Evolutionary conservation across 2,113 vertebrate genomes (phyloP).

Genomic region (Pan paniscus): DNA sequence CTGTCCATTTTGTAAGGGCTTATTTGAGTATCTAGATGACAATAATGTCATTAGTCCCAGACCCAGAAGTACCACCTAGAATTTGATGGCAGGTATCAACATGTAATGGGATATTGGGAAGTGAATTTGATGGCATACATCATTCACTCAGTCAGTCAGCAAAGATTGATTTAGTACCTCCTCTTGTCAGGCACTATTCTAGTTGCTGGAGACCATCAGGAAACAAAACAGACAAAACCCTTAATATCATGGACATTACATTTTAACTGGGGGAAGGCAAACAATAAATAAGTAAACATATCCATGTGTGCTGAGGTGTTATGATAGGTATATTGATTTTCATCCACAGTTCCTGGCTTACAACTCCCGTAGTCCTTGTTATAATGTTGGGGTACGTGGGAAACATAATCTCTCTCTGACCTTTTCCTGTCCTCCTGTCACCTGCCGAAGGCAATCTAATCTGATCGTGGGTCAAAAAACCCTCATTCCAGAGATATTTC

Average conservation of each 20-base stretch:
- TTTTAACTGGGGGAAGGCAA: neutral
- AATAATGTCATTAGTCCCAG: neutral
- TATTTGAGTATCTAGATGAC: neutral
- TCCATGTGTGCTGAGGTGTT: neutral
- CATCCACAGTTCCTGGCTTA: too few species aligned
- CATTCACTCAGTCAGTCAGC: neutral
- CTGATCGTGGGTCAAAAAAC: too few species aligned
- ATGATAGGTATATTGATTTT: too few species aligned
- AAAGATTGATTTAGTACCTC: neutral
- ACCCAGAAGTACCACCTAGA: neutral
- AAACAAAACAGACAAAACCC: neutral
- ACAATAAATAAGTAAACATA: neutral
- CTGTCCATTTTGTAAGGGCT: neutral
- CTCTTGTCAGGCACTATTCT: neutral
- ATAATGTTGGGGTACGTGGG: too few species aligned
- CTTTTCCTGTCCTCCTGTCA: too few species aligned
- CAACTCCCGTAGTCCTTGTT: too few species aligned
- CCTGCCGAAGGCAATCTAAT: too few species aligned
- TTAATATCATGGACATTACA: neutral
- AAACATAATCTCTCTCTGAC: too few species aligned
- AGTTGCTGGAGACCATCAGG: neutral
- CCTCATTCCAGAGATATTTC: too few species aligned
- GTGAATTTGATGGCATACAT: neutral
- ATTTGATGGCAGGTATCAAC: neutral
- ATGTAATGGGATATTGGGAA: neutral